Evolutionary conservation across 1,140 invertebrate species (phyloP).

Genomic region (Stegodyphus dumicola): DNA sequence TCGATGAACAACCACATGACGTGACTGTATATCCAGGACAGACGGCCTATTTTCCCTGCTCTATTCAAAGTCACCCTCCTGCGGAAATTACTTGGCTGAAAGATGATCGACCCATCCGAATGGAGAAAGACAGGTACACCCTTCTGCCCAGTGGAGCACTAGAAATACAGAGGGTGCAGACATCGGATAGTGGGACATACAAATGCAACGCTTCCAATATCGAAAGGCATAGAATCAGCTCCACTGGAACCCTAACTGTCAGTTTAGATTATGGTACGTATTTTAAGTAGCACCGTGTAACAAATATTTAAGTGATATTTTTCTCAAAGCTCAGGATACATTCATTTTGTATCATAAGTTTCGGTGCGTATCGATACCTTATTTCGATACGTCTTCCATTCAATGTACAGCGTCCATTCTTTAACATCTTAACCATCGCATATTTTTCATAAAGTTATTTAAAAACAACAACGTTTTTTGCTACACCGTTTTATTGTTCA

Average conservation of each 20-base stretch:
- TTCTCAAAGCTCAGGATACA: no score
- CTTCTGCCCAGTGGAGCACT: slow-evolving; percentile 81
- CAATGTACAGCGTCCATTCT: no score
- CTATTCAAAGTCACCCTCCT: slow-evolving; percentile 69
- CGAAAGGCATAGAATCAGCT: slow-evolving; percentile 75
- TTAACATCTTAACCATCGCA: no score
- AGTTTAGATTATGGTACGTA: slow-evolving; percentile 73
- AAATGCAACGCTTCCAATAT: slow-evolving; percentile 77
- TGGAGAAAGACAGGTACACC: slow-evolving; percentile 81
- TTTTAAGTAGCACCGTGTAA: not conserved
- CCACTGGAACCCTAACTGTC: slow-evolving; percentile 77
- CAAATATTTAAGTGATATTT: no score
- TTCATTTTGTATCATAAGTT: no score
- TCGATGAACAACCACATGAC: slow-evolving; percentile 77
- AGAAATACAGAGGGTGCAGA: slow-evolving; percentile 82
- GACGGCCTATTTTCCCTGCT: slow-evolving; percentile 75
- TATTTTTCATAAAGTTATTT: no score
- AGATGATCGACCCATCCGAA: slow-evolving; percentile 76
- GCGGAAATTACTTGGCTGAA: slow-evolving; percentile 82
- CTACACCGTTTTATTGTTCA: no score
- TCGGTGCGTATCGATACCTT: no score
- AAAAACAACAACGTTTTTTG: no score
- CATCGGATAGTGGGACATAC: slow-evolving; percentile 82
- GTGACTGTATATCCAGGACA: slow-evolving; percentile 75
- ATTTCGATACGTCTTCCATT: no score